Evolutionary conservation across 1,140 invertebrate genomes (phyloP), one percentile per base, ranked within the genome.

Genomic region (Zaprionus kolodkinae): DNA sequence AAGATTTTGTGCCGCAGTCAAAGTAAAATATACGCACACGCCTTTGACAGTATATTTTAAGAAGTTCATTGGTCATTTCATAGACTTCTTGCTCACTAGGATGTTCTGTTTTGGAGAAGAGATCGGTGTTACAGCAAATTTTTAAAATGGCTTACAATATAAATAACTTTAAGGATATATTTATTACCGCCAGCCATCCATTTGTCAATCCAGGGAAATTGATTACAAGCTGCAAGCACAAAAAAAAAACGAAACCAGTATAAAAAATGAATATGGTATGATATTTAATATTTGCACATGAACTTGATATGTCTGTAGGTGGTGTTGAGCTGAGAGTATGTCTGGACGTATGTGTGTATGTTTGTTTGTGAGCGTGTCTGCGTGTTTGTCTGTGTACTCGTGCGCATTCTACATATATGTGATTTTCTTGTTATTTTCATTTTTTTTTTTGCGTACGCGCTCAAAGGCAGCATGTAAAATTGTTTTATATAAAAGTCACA

Each of bases 131-230:
- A 17, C 27, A 66, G 11, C 71, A 88, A 89, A 89, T 75, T 85
- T 91, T 87, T 82, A 90, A 90, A 86, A 90, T 88, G 78, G 72
- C 55, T 62, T 61, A 69, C 74, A 78, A 73, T 82, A 66, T 79
- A 81, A 82, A 88, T 81, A 89, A 35, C 6, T 91, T 59, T 6
- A 50, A 79, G 66, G 60, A 65, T 85, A 85, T 85, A 88, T 90
- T 85, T 89, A 90, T 90, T 90, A 89, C 85, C 85, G 79, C 86
- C 86, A 69, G 75, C 67, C 81, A 86, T 82, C 88, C 76, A 91
- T 85, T 82, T 82, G 78, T 91, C 86, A 86, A 91, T 83, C 89
- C 89, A 91, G 76, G 89, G 89, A 91, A 91, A 91, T 89, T 91
- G 89, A 81, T 91, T 80, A 75, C 89, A 91, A 62, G 79, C 89